These are phyloP conservation scores for Rhodophaea formosa DNA, from an alignment of 2,888 invertebrate genomes.

Conservation along the genomic window DNA sequence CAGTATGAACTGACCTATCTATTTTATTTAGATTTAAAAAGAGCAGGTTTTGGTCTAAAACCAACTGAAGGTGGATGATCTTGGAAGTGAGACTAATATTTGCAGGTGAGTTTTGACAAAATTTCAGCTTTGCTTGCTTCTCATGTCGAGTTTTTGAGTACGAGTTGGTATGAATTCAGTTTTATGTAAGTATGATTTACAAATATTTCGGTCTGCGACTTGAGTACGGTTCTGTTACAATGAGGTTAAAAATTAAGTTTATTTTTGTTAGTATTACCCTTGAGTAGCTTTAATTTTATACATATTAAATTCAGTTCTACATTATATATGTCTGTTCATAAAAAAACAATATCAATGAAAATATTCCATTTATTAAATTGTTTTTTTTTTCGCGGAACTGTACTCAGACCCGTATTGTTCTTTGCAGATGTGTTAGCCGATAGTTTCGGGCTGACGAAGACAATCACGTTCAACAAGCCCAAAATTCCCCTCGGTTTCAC, in stretches of 20 bases:
- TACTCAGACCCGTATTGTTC: conserved; percentile 17
- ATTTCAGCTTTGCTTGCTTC: conserved; percentile 3
- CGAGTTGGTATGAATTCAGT: neutral
- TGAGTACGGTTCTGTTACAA: neutral
- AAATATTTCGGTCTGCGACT: neutral
- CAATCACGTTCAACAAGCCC: conserved; percentile 58
- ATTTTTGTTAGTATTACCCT: no score
- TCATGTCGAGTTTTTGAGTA: neutral
- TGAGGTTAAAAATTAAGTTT: neutral
- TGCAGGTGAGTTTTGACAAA: neutral
- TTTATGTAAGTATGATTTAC: neutral
- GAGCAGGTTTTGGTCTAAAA: neutral
- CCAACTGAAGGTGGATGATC: no score
- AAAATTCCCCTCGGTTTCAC: conserved; percentile 54
- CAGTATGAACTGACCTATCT: no score
- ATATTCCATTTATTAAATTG: neutral
- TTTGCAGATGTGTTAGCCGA: conserved; percentile 72
- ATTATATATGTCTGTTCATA: no score
- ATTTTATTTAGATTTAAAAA: no score
- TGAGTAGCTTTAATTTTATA: no score
- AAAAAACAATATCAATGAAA: neutral
- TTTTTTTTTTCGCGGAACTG: neutral
- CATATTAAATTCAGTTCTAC: no score
- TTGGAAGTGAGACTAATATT: neutral
- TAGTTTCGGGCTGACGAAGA: conserved; percentile 70